Percentiles rank a stretch among this genome's conserved stretches.
phyloP scores from a whole-genome alignment of 2,797 vertebrate species.

The Rhyacichthys aspro region DNA sequence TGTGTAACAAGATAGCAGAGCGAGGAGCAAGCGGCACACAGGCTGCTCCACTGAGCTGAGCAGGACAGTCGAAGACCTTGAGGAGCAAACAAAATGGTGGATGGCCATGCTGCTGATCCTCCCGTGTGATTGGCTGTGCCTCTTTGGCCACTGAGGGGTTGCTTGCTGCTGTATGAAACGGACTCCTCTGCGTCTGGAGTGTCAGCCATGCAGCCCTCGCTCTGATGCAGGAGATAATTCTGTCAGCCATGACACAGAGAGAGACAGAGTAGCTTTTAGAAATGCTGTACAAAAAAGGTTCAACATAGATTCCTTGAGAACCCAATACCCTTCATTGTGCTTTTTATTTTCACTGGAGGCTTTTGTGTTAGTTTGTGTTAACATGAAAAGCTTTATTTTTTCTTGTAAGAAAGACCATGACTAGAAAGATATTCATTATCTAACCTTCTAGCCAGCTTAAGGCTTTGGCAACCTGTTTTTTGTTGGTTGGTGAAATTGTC shows the following conservation, averaged over 20 bases:
- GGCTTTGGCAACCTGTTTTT: slow-evolving; percentile 55
- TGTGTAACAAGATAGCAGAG: slow-evolving; percentile 79
- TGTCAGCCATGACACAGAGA: slow-evolving; percentile 88
- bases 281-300: slow-evolving; percentile 91
- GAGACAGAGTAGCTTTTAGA: slow-evolving; percentile 69
- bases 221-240: slow-evolving; percentile 98
- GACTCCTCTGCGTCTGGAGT: slow-evolving; percentile 90
- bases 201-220: slow-evolving; percentile 86
- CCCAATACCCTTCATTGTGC: slow-evolving; percentile 13
- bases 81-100: slow-evolving; percentile 86
- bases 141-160: slow-evolving; percentile 78
- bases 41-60: slow-evolving; percentile 69
- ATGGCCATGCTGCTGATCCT: slow-evolving; percentile 75
- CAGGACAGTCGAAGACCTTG: slow-evolving; percentile 81
- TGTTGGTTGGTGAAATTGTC: slow-evolving; percentile 60
- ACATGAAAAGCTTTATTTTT: slow-evolving; percentile 44
- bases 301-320: slow-evolving; percentile 75
- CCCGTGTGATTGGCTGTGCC: slow-evolving; percentile 70
- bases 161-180: slow-evolving; percentile 86
- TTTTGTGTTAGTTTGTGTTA: background rate
- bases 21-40: slow-evolving; percentile 47
- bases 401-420: slow-evolving; percentile 31
- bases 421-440: slow-evolving; percentile 56
- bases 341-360: slow-evolving; percentile 18
- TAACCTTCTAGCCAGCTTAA: slow-evolving; percentile 66